Percentiles rank a stretch among this genome's conserved stretches.
These are phyloP conservation scores for Drosophila kepulauana DNA, from an alignment of 1,140 invertebrate species.

Conservation along the genomic window DNA sequence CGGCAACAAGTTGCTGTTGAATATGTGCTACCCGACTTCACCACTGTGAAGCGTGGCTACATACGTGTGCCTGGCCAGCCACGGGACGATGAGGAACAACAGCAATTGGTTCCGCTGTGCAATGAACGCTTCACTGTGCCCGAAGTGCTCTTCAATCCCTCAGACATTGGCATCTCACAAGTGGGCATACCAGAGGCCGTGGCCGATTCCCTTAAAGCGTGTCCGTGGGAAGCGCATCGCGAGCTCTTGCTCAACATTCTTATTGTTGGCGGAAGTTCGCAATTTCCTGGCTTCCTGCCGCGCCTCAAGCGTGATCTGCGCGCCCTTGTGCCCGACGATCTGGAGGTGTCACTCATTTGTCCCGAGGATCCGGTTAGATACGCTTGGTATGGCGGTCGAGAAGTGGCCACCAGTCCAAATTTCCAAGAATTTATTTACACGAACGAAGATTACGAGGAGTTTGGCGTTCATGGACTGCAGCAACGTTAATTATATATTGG, in stretches of 20 bases:
- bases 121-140: slow-evolving; percentile 97
- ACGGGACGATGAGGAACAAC: slow-evolving; percentile 77
- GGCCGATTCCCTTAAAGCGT: slow-evolving; percentile 89
- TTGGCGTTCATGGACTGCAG: slow-evolving; percentile 87
- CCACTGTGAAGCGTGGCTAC: slow-evolving; percentile 93
- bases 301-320: slow-evolving; percentile 93
- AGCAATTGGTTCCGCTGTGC: slow-evolving; percentile 94
- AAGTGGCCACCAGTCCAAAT: slow-evolving; percentile 90
- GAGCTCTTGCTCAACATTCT: slow-evolving; percentile 95
- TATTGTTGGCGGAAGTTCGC: slow-evolving; percentile 95
- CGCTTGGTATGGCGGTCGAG: slow-evolving; percentile 94
- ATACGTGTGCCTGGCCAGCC: slow-evolving; percentile 84
- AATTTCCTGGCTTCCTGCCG: slow-evolving; percentile 94
- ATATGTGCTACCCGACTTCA: slow-evolving; percentile 98
- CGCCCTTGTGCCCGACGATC: slow-evolving; percentile 91
- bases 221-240: slow-evolving; percentile 92
- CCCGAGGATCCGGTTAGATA: slow-evolving; percentile 92
- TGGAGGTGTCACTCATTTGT: slow-evolving; percentile 90
- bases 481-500: slow-evolving; percentile 35
- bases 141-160: slow-evolving; percentile 97
- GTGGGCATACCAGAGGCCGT: slow-evolving; percentile 97
- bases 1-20: slow-evolving; percentile 92
- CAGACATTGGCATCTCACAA: slow-evolving; percentile 95
- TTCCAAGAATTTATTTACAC: slow-evolving; percentile 91
- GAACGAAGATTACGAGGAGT: slow-evolving; percentile 95